These are phyloP conservation scores for Aspidiotus rigidus DNA, from an alignment of 2,888 invertebrate genomes.

Conservation along the genomic window DNA sequence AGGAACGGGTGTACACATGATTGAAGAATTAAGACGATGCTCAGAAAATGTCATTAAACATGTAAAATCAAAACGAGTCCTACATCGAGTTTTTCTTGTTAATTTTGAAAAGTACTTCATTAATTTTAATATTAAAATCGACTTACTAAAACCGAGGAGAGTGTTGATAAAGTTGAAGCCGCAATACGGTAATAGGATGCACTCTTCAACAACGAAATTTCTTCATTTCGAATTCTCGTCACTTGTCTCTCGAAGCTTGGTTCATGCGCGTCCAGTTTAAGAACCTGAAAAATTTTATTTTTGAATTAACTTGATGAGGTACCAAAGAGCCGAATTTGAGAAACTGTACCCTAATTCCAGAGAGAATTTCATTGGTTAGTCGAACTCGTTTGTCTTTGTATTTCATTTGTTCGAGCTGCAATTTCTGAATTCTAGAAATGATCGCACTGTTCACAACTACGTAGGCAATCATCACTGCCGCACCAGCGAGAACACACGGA, in stretches of 20 bases:
- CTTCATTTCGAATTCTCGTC: conserved; percentile 49
- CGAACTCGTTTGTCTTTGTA: conserved; percentile 51
- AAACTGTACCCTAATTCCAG: conserved; percentile 37
- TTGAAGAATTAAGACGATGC: no score
- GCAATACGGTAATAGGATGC: conserved; percentile 47
- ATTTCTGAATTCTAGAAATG: conserved; percentile 45
- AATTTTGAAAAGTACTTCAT: no score
- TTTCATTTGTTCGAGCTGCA: conserved; percentile 48
- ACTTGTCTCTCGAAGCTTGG: conserved; percentile 51
- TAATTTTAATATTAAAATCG: no score
- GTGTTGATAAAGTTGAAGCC: conserved; percentile 54
- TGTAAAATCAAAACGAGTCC: no score
- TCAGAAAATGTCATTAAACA: no score
- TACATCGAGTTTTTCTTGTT: no score
- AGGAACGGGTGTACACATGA: no score
- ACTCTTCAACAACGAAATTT: conserved; percentile 49
- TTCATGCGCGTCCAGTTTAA: conserved; percentile 57
- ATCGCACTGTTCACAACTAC: conserved; percentile 48
- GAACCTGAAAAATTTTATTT: conserved; percentile 42
- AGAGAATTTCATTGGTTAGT: conserved; percentile 39
- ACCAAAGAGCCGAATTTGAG: no score
- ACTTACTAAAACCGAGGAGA: conserved; percentile 52
- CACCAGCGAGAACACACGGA: conserved; percentile 52
- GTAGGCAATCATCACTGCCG: conserved; percentile 47
- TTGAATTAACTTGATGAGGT: neutral